Conservation (phyloP, 92 coral and sea anemone species). For the Epizoanthus stellaris region DNA sequence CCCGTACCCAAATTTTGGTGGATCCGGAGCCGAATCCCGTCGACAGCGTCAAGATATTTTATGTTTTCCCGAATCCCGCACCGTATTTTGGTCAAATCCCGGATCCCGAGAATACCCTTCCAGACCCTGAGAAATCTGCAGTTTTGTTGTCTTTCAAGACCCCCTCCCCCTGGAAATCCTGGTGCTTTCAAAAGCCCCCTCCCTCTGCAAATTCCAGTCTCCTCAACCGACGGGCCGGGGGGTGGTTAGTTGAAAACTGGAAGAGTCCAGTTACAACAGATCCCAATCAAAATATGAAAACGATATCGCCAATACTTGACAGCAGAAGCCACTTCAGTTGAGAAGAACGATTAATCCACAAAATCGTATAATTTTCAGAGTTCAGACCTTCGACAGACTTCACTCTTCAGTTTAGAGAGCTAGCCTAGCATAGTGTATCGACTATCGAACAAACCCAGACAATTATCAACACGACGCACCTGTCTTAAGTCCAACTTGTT, state of each 20-base stretch:
- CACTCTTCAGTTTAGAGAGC: constrained; percentile 36
- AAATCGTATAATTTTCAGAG: constrained; percentile 25
- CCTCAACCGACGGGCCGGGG: constrained; percentile 35
- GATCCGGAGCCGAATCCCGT: constrained; percentile 15
- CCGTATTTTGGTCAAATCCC: constrained; percentile 16
- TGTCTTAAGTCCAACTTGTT: constrained; percentile 41
- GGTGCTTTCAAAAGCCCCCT: constrained; percentile 37
- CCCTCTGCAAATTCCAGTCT: constrained; percentile 37
- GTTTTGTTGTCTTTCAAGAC: constrained; percentile 26
- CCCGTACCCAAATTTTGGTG: constrained; percentile 24
- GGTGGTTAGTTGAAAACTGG: constrained; percentile 35
- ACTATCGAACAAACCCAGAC: constrained; percentile 37
- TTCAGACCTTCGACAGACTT: constrained; percentile 37
- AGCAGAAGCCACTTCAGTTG: constrained; percentile 43
- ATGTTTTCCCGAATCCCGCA: constrained; percentile 24
- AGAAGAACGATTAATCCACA: constrained; percentile 35
- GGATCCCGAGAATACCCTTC: constrained; percentile 27
- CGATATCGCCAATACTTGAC: constrained; percentile 22
- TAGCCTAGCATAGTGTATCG: constrained; percentile 39
- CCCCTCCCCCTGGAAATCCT: constrained; percentile 31
- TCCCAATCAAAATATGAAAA: constrained; percentile 38
- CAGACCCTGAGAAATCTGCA: constrained; percentile 33
- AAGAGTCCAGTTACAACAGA: constrained; percentile 39
- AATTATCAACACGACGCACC: constrained; percentile 27
- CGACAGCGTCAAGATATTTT: constrained; percentile 14